Evolutionary conservation across 2,888 invertebrate genomes (phyloP).

Genomic region (Shargacucullia verbasci): DNA sequence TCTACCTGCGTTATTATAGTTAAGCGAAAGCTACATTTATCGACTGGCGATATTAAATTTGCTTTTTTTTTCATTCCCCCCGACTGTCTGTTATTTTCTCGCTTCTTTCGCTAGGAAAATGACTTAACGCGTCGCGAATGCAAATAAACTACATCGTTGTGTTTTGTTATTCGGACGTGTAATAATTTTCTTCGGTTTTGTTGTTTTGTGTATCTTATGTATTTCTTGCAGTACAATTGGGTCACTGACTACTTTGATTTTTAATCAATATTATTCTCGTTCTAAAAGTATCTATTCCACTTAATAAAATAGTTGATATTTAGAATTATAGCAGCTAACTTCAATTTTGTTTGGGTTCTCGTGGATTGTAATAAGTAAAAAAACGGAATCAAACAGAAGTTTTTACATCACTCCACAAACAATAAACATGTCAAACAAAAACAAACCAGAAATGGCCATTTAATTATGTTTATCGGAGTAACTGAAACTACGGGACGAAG

Average conservation of each 20-base stretch:
- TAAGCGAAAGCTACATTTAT: slow-evolving; percentile 64
- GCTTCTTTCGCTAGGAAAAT: slow-evolving; percentile 53
- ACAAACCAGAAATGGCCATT: slow-evolving; percentile 59
- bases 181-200: slow-evolving; percentile 46
- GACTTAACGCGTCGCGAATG: slow-evolving; percentile 55
- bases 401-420: background rate
- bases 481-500: slow-evolving; percentile 66
- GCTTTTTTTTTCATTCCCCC: slow-evolving; percentile 55
- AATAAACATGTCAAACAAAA: slow-evolving; percentile 30
- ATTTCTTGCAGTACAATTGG: slow-evolving; percentile 19
- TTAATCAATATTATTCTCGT: too few species aligned
- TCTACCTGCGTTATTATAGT: slow-evolving; percentile 70
- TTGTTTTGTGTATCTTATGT: slow-evolving; percentile 34
- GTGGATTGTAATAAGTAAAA: too few species aligned
- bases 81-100: slow-evolving; percentile 55
- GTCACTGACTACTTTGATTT: slow-evolving; percentile 16
- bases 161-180: slow-evolving; percentile 55
- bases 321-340: too few species aligned
- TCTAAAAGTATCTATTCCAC: too few species aligned
- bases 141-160: slow-evolving; percentile 57
- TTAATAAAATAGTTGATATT: too few species aligned
- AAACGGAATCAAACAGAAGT: too few species aligned
- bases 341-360: too few species aligned
- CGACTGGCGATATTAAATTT: slow-evolving; percentile 66
- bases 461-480: slow-evolving; percentile 72